phyloP scores from a whole-genome alignment of 2,797 vertebrate genomes.

The Hyperoplus lanceolatus region DNA sequence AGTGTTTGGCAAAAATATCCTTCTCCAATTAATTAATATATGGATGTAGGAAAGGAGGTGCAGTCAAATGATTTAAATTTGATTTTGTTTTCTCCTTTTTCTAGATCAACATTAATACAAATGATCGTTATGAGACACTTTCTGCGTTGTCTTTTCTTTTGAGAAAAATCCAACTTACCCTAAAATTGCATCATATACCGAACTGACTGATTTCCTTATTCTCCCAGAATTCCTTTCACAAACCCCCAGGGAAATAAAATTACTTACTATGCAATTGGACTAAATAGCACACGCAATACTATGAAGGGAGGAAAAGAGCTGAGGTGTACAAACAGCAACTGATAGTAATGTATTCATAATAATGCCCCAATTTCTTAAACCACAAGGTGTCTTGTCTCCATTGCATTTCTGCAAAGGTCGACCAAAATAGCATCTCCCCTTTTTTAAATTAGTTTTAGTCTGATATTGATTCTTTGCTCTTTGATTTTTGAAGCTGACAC shows the following conservation, averaged over 20 bases:
- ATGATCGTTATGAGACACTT: slow-evolving; percentile 2
- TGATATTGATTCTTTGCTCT: neutral
- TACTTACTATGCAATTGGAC: neutral
- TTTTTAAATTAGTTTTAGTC: neutral
- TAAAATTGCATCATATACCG: slow-evolving; percentile 18
- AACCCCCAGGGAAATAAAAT: neutral
- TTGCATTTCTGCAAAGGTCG: neutral
- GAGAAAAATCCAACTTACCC: slow-evolving; percentile 7
- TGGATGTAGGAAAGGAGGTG: slow-evolving; percentile 6
- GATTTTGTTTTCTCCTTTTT: slow-evolving; percentile 8
- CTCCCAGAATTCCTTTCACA: slow-evolving; percentile 26
- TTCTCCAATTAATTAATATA: slow-evolving; percentile 55
- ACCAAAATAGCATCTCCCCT: neutral
- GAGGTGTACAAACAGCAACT: neutral
- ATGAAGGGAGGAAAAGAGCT: neutral
- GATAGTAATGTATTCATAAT: neutral
- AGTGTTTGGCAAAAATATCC: slow-evolving; percentile 56
- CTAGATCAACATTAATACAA: neutral
- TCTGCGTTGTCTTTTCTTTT: neutral
- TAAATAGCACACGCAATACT: neutral
- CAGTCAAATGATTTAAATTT: slow-evolving; percentile 20
- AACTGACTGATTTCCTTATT: slow-evolving; percentile 18
- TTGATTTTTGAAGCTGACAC: slow-evolving; percentile 1
- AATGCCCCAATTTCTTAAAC: neutral
- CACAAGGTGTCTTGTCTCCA: neutral